These are phyloP conservation scores for Paramuricea clavata DNA, from an alignment of 92 coral and sea anemone genomes.

Conservation along the genomic window DNA sequence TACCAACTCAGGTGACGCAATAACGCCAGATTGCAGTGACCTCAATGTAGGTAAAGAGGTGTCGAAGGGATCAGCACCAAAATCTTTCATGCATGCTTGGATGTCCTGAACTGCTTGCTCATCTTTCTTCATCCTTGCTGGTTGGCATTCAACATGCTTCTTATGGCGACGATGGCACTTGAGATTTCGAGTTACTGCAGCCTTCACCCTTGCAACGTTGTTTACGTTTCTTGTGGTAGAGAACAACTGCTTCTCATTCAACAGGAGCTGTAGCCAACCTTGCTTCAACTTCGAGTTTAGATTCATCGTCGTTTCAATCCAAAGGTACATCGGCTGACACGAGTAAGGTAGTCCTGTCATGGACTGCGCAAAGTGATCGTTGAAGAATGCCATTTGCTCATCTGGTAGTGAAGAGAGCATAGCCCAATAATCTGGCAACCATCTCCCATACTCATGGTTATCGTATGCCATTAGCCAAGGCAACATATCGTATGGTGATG, in stretches of 20 bases:
- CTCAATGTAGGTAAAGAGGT: too few relatives aligned
- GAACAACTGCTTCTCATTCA: slow-evolving; percentile 50
- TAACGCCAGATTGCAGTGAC: too few relatives aligned
- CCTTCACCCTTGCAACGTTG: slow-evolving; percentile 40
- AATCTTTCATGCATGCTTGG: slow-evolving; percentile 43
- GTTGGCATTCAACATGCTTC: too few relatives aligned
- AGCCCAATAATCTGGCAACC: slow-evolving; percentile 46
- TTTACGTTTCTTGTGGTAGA: slow-evolving; percentile 37
- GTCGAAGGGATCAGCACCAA: slow-evolving; percentile 51
- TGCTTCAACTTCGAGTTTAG: slow-evolving; percentile 40
- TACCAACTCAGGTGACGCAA: too few relatives aligned
- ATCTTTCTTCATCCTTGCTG: slow-evolving; percentile 45
- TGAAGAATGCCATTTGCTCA: slow-evolving; percentile 44
- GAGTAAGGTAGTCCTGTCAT: slow-evolving; percentile 41
- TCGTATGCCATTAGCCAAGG: slow-evolving; percentile 40
- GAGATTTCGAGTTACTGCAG: slow-evolving; percentile 29
- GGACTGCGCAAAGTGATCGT: slow-evolving; percentile 44
- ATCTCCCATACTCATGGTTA: slow-evolving; percentile 42
- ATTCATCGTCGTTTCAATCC: slow-evolving; percentile 45
- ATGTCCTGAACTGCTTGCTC: slow-evolving; percentile 44
- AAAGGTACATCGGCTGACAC: slow-evolving; percentile 44
- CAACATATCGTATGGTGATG: slow-evolving; percentile 41
- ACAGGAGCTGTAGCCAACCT: slow-evolving; percentile 45
- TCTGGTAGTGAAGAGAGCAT: slow-evolving; percentile 44
- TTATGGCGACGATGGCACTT: too few relatives aligned